These are phyloP conservation scores for Lasioglossum figueresi DNA, from an alignment of 2,888 invertebrate genomes.

Conservation along the genomic window DNA sequence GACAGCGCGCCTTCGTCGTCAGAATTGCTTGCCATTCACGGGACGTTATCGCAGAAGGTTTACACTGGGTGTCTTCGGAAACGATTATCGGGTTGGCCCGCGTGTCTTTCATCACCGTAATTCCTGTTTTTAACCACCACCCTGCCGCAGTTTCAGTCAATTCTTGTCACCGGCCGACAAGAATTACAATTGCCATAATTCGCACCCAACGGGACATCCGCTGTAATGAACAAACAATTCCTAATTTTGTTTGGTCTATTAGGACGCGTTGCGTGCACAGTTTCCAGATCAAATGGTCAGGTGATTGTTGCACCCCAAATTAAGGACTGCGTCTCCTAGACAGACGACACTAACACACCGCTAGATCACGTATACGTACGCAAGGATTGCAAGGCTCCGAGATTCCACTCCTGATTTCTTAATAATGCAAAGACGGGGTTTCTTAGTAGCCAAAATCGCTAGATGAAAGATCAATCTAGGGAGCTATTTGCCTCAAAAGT, in stretches of 20 bases:
- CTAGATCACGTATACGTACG: too few species aligned
- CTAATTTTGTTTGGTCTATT: background rate
- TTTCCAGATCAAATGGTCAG: background rate
- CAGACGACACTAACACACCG: too few species aligned
- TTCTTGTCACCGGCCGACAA: background rate
- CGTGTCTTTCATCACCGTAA: slow-evolving; percentile 30
- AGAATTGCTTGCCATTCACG: slow-evolving; percentile 48
- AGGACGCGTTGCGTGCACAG: background rate
- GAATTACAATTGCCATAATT: slow-evolving; percentile 14
- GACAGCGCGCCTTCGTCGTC: slow-evolving; percentile 23
- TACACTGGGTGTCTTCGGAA: background rate
- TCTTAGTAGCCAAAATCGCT: too few species aligned
- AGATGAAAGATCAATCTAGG: too few species aligned
- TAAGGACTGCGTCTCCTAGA: too few species aligned
- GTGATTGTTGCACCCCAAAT: too few species aligned
- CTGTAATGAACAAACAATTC: slow-evolving; percentile 9
- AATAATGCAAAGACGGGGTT: too few species aligned
- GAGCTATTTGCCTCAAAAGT: too few species aligned
- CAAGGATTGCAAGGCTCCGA: too few species aligned
- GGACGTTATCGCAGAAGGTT: slow-evolving; percentile 26
- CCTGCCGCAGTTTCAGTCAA: background rate
- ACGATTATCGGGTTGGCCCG: slow-evolving; percentile 25
- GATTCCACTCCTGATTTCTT: too few species aligned
- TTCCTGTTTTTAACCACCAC: slow-evolving; percentile 4
- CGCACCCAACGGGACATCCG: background rate